A percentile compares a stretch with the other conserved stretches of the same genome.
phyloP scores from a whole-genome alignment of 1,140 invertebrate species.

The Ectropis grisescens region DNA sequence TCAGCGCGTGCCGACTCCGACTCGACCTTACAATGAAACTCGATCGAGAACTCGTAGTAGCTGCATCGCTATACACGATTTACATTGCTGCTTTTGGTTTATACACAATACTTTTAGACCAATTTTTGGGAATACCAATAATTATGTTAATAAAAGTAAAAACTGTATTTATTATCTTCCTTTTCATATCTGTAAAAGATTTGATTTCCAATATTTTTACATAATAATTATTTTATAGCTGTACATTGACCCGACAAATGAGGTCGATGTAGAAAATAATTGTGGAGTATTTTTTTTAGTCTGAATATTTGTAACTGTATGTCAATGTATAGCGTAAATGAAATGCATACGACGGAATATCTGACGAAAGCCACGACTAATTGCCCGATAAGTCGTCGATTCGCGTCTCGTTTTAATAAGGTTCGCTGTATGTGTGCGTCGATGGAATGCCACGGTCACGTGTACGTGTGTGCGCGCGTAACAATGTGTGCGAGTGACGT shows the following conservation, averaged over 20 bases:
- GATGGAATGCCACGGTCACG: constrained; percentile 64
- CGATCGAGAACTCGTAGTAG: constrained; percentile 11
- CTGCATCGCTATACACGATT: constrained; percentile 17
- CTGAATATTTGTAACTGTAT: too few relatives aligned
- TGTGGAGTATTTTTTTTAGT: too few relatives aligned
- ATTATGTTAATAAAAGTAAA: too few relatives aligned
- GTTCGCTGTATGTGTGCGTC: constrained; percentile 54
- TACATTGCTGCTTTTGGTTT: constrained; percentile 36
- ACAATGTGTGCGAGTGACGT: constrained; percentile 56
- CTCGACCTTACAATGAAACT: constrained; percentile 21
- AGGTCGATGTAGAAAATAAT: too few relatives aligned
- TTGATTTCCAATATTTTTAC: too few relatives aligned
- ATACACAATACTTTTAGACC: too few relatives aligned
- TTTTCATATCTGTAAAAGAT: too few relatives aligned
- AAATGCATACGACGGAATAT: constrained; percentile 41
- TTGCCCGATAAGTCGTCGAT: constrained; percentile 69
- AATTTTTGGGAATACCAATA: too few relatives aligned
- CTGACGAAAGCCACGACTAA: constrained; percentile 59
- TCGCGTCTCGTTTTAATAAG: constrained; percentile 69
- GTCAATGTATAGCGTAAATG: too few relatives aligned
- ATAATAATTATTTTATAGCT: too few relatives aligned
- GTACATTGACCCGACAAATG: too few relatives aligned
- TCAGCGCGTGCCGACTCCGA: constrained; percentile 43
- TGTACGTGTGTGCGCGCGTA: constrained; percentile 24
- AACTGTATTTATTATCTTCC: too few relatives aligned